phyloP scores from a whole-genome alignment of 2,797 vertebrate genomes.

The Botia kubotai region DNA sequence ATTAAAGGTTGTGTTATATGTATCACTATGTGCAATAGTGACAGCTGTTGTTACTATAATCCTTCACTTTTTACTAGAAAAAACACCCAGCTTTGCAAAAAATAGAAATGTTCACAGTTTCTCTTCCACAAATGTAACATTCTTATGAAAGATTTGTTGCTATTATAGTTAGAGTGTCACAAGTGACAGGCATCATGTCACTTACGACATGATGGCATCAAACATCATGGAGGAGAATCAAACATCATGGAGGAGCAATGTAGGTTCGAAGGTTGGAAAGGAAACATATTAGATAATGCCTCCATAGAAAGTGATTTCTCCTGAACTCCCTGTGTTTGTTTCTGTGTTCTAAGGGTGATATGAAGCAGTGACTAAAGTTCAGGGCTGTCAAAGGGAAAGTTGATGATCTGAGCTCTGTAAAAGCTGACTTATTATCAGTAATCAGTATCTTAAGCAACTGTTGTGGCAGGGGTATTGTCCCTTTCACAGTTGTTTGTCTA shows the following conservation, averaged over 20 bases:
- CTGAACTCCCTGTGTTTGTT: neutral
- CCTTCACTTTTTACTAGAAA: neutral
- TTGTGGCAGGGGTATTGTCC: too few species aligned
- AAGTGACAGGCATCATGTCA: neutral
- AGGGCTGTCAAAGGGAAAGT: neutral
- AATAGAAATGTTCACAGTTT: neutral
- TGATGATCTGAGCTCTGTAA: neutral
- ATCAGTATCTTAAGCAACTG: too few species aligned
- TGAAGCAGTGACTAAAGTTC: neutral
- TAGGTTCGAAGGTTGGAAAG: too few species aligned
- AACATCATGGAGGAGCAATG: neutral
- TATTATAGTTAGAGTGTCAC: conserved; percentile 15
- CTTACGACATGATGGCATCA: too few species aligned
- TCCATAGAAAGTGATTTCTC: neutral
- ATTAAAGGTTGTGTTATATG: conserved; percentile 31
- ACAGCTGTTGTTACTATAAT: neutral
- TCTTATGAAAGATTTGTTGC: conserved; percentile 6
- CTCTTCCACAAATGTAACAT: conserved; percentile 5
- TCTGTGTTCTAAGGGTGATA: neutral
- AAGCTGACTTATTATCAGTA: neutral
- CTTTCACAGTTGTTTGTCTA: too few species aligned
- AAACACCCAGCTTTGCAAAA: conserved; percentile 26
- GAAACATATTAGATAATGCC: neutral
- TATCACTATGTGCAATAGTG: conserved; percentile 9
- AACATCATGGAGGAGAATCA: neutral